Evolutionary conservation across 2,797 vertebrate species (phyloP), one percentile per base, ranked within the genome.

Genomic region (Euthynnus affinis): DNA sequence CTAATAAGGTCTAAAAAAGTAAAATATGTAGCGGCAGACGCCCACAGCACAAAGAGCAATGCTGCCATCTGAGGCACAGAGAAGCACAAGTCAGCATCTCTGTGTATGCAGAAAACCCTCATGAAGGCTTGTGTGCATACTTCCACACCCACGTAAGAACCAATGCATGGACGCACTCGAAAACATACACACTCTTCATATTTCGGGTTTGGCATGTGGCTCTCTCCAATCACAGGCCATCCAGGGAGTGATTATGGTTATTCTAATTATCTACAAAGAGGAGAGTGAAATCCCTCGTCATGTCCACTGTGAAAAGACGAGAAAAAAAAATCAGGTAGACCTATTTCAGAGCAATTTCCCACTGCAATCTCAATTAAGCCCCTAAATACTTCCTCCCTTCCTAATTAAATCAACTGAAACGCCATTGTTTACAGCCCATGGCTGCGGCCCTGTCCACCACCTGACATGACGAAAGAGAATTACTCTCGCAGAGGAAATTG

Each of bases 351-450:
- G 96, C 94, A 97, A 98, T 98, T 98, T 97, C 95, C 94, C 94
- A 82, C 90, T 82, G 94, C 97, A 97, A 98, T 97, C 96, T 98
- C 96, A 96, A 97, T 97, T 97, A 97, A 95, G 94, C 93, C 93
- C 92, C 94, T 97, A 98, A 98, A 98, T 95, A 95, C 97, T 98
- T 99, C 98, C 98, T 98, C 96, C 96, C 95, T 89, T 91, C 91
- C 94, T 97, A 96, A 98, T 97, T 97, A 97, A 95, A 97, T 94
- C 92, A 96, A 98, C 96, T 97, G 96, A 95, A 96, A 94, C 22
- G 78, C 95, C 96, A 96, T 98, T 99, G 97, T 98, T 97, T 96
- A 96, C 89, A 88, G 93, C 92, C 92, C 93, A 85, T 92, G 93
- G 95, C 94, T 87, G 93, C 88, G 87, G 92, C 90, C 93, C 76